phyloP scores from a whole-genome alignment of 2,113 vertebrate species.

The Reinhardtius hippoglossoides region DNA sequence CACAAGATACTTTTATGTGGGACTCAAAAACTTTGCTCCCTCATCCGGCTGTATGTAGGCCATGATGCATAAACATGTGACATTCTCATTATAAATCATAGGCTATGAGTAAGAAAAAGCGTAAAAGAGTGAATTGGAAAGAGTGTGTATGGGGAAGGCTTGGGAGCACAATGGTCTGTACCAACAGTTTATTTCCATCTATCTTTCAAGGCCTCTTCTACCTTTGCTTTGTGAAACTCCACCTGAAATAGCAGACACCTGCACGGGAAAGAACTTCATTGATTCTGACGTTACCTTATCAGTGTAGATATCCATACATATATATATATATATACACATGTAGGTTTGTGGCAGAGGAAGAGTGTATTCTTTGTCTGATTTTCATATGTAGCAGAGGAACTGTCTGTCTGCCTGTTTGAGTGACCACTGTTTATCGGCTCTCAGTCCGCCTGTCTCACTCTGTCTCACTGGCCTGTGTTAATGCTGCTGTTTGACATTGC shows the following conservation, averaged over 20 bases:
- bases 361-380: slow-evolving; percentile 29
- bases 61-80: slow-evolving; percentile 10
- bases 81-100: slow-evolving; percentile 34
- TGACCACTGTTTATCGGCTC: slow-evolving; percentile 57
- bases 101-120: not conserved
- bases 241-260: too few relatives aligned
- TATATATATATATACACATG: too few relatives aligned
- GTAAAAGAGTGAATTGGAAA: not conserved
- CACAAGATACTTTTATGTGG: not conserved
- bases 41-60: slow-evolving; percentile 20
- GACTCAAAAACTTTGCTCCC: slow-evolving; percentile 20
- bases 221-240: not conserved
- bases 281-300: too few relatives aligned
- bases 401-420: slow-evolving; percentile 25
- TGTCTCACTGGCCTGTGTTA: slow-evolving; percentile 80
- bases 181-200: not conserved
- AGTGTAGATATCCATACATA: too few relatives aligned
- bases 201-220: not conserved
- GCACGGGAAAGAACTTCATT: not conserved
- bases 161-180: not conserved
- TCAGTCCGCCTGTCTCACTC: slow-evolving; percentile 49
- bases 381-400: slow-evolving; percentile 25
- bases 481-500: slow-evolving; percentile 87
- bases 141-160: not conserved
- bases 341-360: not conserved